Percentiles rank a stretch among this genome's conserved stretches.
Evolutionary conservation across 2,113 vertebrate genomes (phyloP).

Genomic region (Motacilla alba): DNA sequence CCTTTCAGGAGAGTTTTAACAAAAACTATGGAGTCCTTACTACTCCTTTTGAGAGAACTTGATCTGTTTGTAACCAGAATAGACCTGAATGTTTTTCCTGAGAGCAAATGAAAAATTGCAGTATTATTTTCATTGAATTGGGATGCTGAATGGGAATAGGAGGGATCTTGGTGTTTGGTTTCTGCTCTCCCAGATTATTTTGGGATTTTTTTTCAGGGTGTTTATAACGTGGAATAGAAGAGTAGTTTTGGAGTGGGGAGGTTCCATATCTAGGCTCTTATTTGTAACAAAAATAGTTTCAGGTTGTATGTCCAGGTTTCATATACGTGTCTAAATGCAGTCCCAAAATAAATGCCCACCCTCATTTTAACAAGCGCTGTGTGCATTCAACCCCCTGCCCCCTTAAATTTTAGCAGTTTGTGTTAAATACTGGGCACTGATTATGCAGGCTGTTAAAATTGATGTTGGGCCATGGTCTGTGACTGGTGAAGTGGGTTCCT

Average conservation of each 20-base stretch:
- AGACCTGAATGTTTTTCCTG: not conserved
- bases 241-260: not conserved
- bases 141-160: not conserved
- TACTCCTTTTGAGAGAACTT: not conserved
- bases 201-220: not conserved
- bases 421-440: not conserved
- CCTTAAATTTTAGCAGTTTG: not conserved
- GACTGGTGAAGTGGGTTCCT: not conserved
- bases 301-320: not conserved
- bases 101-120: not conserved
- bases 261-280: not conserved
- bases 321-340: not conserved
- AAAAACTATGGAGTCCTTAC: not conserved
- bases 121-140: not conserved
- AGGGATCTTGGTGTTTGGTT: not conserved
- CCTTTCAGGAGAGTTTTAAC: not conserved
- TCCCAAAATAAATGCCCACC: not conserved
- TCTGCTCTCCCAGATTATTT: not conserved
- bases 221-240: not conserved
- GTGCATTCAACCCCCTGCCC: fast-evolving
- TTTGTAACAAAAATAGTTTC: not conserved
- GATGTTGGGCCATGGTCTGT: not conserved
- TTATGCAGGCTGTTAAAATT: not conserved
- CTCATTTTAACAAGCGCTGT: not conserved
- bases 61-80: not conserved